phyloP scores from a whole-genome alignment of 2,113 vertebrate genomes.

The Diadophis punctatus region DNA sequence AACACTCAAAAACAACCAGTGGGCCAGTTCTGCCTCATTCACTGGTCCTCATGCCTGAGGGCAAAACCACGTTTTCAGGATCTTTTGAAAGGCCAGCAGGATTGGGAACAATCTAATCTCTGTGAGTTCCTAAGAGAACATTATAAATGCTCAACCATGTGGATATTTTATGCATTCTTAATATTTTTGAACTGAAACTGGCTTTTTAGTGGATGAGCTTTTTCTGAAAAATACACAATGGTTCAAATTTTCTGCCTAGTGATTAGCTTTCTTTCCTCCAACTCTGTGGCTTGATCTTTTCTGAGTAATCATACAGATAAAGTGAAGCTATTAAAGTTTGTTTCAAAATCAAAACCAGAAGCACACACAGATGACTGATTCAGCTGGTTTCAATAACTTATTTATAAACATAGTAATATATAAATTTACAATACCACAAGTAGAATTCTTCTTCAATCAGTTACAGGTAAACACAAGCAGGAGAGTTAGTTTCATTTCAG shows the following conservation, averaged over 20 bases:
- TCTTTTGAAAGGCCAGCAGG: background rate
- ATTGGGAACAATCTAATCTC: background rate
- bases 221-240: background rate
- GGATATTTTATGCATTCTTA: background rate
- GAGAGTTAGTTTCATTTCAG: too few relatives aligned
- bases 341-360: too few relatives aligned
- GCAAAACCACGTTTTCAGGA: background rate
- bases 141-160: background rate
- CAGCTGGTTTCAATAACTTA: too few relatives aligned
- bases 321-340: too few relatives aligned
- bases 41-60: background rate
- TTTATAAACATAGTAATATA: too few relatives aligned
- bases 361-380: too few relatives aligned
- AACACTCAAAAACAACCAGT: background rate
- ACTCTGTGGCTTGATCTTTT: background rate
- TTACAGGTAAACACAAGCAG: too few relatives aligned
- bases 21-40: background rate
- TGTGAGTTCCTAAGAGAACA: background rate
- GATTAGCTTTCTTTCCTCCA: background rate
- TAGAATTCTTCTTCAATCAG: too few relatives aligned
- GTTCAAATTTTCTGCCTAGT: background rate
- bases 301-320: background rate
- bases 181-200: background rate
- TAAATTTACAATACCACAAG: too few relatives aligned
- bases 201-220: background rate